Evolutionary conservation across 2,113 vertebrate species (phyloP).

Genomic region (Anarhynchus alexandrinus): DNA sequence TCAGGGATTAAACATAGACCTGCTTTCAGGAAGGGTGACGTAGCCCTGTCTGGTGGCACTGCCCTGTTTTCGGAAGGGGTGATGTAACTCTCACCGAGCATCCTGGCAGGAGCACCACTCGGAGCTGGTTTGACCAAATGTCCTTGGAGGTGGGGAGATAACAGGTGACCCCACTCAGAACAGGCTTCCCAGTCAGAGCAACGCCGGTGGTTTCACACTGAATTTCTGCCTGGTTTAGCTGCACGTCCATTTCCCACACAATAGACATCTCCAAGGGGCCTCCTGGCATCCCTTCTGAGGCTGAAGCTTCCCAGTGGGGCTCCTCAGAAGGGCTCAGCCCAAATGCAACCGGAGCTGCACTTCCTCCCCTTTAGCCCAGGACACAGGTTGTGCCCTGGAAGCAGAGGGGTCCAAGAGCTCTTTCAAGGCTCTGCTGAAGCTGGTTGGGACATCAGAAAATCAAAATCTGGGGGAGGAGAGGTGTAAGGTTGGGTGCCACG

Average conservation of each 20-base stretch:
- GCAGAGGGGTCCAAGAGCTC: background rate
- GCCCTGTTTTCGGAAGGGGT: background rate
- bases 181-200: background rate
- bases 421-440: background rate
- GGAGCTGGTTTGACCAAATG: background rate
- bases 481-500: background rate
- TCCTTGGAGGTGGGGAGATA: background rate
- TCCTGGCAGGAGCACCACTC: background rate
- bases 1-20: background rate
- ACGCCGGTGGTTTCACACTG: fast-evolving
- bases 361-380: background rate
- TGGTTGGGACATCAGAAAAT: background rate
- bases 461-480: background rate
- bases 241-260: fast-evolving
- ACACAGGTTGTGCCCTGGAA: background rate
- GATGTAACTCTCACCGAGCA: fast-evolving
- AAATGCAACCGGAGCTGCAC: background rate
- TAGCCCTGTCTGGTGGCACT: background rate
- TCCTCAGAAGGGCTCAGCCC: background rate
- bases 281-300: background rate
- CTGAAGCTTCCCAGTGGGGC: background rate
- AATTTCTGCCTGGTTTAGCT: background rate
- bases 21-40: background rate
- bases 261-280: background rate
- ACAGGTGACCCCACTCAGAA: background rate